These are phyloP conservation scores for Drosophila auraria DNA, from an alignment of 1,140 invertebrate species.

Conservation along the genomic window DNA sequence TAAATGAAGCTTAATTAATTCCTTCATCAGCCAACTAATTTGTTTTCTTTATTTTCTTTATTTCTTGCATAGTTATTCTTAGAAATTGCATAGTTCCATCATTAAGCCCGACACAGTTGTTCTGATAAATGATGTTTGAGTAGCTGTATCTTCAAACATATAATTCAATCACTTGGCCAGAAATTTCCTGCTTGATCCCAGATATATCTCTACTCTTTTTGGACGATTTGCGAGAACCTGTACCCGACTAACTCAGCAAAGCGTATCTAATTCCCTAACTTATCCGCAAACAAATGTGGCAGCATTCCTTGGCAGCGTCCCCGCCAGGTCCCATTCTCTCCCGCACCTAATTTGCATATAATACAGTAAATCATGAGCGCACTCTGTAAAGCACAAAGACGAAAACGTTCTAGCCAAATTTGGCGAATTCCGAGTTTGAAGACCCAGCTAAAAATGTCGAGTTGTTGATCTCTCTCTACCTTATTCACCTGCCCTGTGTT, in stretches of 20 bases:
- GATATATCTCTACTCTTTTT: conserved; percentile 6
- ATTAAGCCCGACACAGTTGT: conserved; percentile 31
- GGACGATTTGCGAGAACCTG: conserved; percentile 28
- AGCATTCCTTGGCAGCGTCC: conserved; percentile 33
- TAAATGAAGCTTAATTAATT: conserved; percentile 35
- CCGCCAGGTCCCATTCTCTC: conserved; percentile 25
- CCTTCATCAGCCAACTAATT: neutral
- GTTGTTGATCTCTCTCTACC: conserved; percentile 31
- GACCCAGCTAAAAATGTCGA: conserved; percentile 12
- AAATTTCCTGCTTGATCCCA: conserved; percentile 18
- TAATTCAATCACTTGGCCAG: conserved; percentile 25
- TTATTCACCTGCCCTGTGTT: conserved; percentile 17
- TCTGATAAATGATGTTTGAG: conserved; percentile 45
- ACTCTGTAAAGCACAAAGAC: conserved; percentile 53
- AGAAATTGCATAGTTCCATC: conserved; percentile 46
- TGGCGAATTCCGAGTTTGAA: conserved; percentile 47
- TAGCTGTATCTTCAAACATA: conserved; percentile 28
- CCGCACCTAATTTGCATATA: conserved; percentile 69
- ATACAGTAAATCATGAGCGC: conserved; percentile 76
- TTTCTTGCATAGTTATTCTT: conserved; percentile 27
- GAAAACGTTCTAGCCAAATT: conserved; percentile 66
- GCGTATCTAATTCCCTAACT: conserved; percentile 68
- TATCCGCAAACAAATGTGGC: conserved; percentile 50
- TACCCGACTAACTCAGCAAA: conserved; percentile 55
- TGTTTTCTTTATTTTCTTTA: neutral